Conservation (phyloP, 2,888 invertebrate species). For the Drosophila buzzatii region DNA sequence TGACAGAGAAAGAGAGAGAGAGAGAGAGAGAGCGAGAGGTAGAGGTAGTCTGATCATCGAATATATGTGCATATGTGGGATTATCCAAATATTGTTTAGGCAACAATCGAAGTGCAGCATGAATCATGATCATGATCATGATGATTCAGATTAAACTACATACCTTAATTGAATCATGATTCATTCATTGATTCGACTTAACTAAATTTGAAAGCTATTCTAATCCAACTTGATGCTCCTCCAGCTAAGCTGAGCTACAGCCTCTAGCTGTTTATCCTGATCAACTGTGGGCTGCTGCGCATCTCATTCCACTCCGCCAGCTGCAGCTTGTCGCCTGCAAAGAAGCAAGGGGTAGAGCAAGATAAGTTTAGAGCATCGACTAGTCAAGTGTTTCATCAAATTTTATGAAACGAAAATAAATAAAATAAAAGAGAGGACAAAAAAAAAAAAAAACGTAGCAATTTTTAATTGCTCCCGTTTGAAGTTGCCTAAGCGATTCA, state of each 20-base stretch:
- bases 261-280: neutral
- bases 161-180: neutral
- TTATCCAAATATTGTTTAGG: neutral
- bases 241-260: no score
- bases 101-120: neutral
- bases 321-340: neutral
- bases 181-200: neutral
- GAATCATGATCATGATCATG: neutral
- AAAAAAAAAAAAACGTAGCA: slow-evolving; percentile 50
- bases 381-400: slow-evolving; percentile 41
- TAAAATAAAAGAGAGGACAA: neutral
- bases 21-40: no score
- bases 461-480: slow-evolving; percentile 74
- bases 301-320: neutral
- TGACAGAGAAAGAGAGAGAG: no score
- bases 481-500: slow-evolving; percentile 49
- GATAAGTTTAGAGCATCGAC: slow-evolving; percentile 29
- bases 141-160: no score
- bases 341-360: neutral
- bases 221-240: neutral
- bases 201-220: no score
- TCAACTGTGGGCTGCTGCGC: neutral
- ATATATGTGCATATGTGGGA: no score
- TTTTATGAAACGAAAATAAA: slow-evolving; percentile 17
- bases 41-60: neutral